Evolutionary conservation across 2,888 invertebrate species (phyloP), one percentile per base, ranked within the genome.

Genomic region (Hetaerina titia): DNA sequence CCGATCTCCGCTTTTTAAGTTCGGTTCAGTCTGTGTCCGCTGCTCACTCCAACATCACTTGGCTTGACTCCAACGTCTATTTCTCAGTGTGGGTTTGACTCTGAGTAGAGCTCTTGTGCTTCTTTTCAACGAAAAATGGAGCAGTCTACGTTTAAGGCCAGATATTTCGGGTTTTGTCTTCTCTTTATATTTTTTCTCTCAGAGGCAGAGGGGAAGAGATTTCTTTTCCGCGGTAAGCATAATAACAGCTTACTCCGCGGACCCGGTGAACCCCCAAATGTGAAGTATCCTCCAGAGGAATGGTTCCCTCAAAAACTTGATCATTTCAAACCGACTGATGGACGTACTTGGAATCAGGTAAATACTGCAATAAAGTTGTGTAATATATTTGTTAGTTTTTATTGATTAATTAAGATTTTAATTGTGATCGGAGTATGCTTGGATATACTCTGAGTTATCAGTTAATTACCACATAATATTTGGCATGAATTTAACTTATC

Each of bases 261-360:
- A 11, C 95, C 95, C 9, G 63, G 89, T 11, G 13, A 69, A 17
- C 89, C 95, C 25, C 31, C 87, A 5, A 88, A 69, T 60, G 94
- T 56, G 8, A 63, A 25, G 25, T 90, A 90, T 63, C 90, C 69
- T 25, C 60, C 90, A 17, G 95, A 95, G 64, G 22, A 92, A 63
- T 95, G 92, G 88, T 92, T 95, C 88, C 64, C 74, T n/a, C 95
- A 95, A 57, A 92, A 64, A 22, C 87, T 95, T 13, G 95, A 95
- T 69, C 95, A 95, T 88, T 94, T 63, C 64, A 95, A 94, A 25
- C 25, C 60, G 22, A 31, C 58, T 64, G 94, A 95, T 64, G 45
- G 69, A 87, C 25, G 64, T 22, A 88, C 88, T 63, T 95, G 95
- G 95, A 17, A 58, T 31, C 95, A 95, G 95, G 95, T 95, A 94